These are phyloP conservation scores for Sylvia atricapilla DNA, from an alignment of 2,113 vertebrate species.

Conservation along the genomic window DNA sequence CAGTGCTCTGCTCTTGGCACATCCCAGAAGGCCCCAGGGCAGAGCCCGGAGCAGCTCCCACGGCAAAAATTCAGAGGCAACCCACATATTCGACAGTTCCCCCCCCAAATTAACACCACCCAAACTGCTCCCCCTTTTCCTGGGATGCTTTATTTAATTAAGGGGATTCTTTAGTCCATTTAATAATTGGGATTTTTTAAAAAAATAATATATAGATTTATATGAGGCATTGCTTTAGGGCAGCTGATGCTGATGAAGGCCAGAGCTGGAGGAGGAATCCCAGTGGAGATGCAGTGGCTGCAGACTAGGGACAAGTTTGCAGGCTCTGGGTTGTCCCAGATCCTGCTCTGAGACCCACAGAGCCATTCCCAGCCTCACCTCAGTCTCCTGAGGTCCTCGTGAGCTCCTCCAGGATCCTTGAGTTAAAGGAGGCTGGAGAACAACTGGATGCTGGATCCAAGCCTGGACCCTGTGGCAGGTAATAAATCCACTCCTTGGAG, in stretches of 20 bases:
- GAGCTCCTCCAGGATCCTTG: background rate
- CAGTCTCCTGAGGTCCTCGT: fast-evolving
- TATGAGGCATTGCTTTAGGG: background rate
- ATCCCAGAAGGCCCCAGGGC: fast-evolving
- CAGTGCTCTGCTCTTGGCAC: background rate
- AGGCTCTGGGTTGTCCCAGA: background rate
- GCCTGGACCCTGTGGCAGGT: background rate
- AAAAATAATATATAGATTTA: fast-evolving
- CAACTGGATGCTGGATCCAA: background rate
- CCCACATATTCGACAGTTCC: no score
- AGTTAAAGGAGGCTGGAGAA: background rate
- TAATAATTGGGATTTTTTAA: no score
- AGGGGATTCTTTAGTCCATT: no score
- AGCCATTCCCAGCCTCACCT: background rate
- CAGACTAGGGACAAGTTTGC: fast-evolving
- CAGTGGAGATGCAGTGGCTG: background rate
- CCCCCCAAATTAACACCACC: no score
- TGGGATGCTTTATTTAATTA: no score
- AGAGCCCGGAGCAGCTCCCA: background rate
- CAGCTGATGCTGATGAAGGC: background rate
- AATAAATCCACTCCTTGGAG: background rate
- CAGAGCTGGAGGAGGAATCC: background rate
- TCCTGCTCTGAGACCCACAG: fast-evolving
- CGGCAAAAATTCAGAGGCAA: background rate
- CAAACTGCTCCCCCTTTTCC: no score